Evolutionary conservation across 2,113 vertebrate species (phyloP).

Genomic region (Odocoileus hemionus): DNA sequence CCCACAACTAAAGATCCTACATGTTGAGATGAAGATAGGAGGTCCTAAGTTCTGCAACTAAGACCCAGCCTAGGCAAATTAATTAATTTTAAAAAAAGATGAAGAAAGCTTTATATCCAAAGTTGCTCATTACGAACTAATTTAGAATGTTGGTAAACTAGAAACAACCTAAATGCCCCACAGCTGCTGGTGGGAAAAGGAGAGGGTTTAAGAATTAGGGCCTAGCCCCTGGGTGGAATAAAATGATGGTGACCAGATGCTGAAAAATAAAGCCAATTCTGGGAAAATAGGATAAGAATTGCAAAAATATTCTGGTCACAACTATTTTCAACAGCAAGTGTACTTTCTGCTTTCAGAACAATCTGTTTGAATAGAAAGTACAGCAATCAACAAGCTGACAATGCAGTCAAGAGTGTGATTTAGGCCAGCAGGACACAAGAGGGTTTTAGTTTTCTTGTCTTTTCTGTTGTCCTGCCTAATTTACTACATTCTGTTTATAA

Average conservation of each 20-base stretch:
- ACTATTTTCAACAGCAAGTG: neutral
- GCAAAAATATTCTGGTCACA: neutral
- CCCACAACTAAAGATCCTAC: neutral
- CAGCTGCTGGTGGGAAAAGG: neutral
- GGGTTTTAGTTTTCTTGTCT: neutral
- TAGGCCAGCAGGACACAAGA: fast-evolving
- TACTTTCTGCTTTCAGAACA: neutral
- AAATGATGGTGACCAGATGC: neutral
- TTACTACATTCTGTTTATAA: neutral
- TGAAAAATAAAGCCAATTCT: neutral
- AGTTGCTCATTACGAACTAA: neutral
- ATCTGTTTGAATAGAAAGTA: neutral
- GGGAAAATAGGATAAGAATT: neutral
- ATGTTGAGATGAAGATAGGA: neutral
- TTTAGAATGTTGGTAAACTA: no score
- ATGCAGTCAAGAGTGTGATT: neutral
- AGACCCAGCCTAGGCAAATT: neutral
- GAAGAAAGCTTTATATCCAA: neutral
- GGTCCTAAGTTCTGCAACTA: neutral
- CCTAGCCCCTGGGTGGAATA: neutral
- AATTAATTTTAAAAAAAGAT: neutral
- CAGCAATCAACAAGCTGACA: neutral
- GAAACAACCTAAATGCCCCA: neutral
- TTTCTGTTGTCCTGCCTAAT: neutral
- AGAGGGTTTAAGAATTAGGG: neutral